These are phyloP conservation scores for Drosophila cardini DNA, from an alignment of 1,140 invertebrate species.

Conservation along the genomic window DNA sequence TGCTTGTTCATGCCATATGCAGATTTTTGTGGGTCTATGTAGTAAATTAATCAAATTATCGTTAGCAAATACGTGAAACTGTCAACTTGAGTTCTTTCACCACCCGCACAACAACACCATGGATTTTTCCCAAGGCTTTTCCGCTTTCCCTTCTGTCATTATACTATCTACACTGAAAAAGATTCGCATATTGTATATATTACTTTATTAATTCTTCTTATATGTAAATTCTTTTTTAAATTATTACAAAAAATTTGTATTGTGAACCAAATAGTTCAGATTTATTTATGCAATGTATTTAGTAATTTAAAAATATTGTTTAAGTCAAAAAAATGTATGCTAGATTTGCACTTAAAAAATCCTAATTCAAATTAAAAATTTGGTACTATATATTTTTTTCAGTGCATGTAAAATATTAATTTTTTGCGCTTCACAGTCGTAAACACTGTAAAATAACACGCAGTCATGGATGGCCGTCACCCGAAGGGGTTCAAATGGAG, in stretches of 20 bases:
- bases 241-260: too few species aligned
- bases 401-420: slow-evolving; percentile 18
- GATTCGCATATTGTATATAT: too few species aligned
- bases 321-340: too few species aligned
- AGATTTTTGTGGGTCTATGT: slow-evolving; percentile 25
- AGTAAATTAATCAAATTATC: slow-evolving; percentile 62
- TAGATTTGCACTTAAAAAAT: too few species aligned
- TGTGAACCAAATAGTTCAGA: too few species aligned
- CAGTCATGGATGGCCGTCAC: not conserved
- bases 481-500: slow-evolving; percentile 27
- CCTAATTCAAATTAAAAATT: too few species aligned
- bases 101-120: not conserved
- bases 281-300: too few species aligned
- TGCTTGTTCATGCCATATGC: slow-evolving; percentile 34
- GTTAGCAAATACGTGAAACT: slow-evolving; percentile 10
- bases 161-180: too few species aligned
- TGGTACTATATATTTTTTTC: too few species aligned
- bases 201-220: not conserved
- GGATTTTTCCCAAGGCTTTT: not conserved
- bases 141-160: not conserved
- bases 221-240: too few species aligned
- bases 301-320: too few species aligned
- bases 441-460: slow-evolving; percentile 28
- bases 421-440: slow-evolving; percentile 12
- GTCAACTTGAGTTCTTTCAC: too few species aligned